Evolutionary conservation across 2,888 invertebrate species (phyloP).

Genomic region (Lampropteryx suffumata): DNA sequence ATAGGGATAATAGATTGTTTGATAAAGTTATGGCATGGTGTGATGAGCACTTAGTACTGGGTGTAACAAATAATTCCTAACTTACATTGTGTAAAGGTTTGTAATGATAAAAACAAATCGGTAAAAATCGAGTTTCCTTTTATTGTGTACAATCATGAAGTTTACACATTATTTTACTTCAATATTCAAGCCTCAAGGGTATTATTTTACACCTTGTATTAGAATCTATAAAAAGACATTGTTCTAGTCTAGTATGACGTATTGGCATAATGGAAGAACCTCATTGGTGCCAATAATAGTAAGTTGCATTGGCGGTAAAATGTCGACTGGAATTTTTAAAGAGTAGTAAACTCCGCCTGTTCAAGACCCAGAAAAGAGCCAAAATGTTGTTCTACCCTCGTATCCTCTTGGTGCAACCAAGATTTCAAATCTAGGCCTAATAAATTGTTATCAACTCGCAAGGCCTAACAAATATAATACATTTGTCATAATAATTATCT

Average conservation of each 20-base stretch:
- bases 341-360: constrained; percentile 11
- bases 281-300: constrained; percentile 26
- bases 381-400: constrained; percentile 12
- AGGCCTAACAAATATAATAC: constrained; percentile 17
- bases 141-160: constrained; percentile 28
- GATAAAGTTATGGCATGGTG: background rate
- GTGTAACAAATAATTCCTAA: constrained; percentile 19
- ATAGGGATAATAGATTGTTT: too few species aligned
- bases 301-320: constrained; percentile 17
- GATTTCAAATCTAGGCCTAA: constrained; percentile 19
- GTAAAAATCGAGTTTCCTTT: constrained; percentile 28
- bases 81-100: constrained; percentile 7
- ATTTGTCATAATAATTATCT: constrained; percentile 1
- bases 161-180: constrained; percentile 28
- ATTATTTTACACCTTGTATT: constrained; percentile 29
- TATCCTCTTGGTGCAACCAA: constrained; percentile 15
- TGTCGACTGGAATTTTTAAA: constrained; percentile 25
- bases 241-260: constrained; percentile 26
- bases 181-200: constrained; percentile 25
- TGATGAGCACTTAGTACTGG: constrained; percentile 3
- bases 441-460: constrained; percentile 21
- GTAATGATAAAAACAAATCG: constrained; percentile 13
- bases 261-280: constrained; percentile 29
- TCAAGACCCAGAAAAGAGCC: constrained; percentile 20
- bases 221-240: constrained; percentile 30